Base-by-base conservation (phyloP, 92 coral and sea anemone species). In the Epizoanthus scotinus region DNA sequence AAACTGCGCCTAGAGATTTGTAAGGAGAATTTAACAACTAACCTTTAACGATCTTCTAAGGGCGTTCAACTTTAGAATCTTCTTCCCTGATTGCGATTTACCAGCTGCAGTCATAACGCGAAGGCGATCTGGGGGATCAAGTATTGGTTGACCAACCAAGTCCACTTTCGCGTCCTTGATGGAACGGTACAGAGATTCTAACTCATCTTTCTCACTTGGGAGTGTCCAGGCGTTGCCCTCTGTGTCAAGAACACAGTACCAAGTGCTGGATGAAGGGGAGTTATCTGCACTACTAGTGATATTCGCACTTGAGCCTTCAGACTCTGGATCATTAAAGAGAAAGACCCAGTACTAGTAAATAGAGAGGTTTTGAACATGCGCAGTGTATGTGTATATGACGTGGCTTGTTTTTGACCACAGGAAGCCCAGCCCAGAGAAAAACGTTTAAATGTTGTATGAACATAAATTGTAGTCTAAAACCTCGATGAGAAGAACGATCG, bases 41-140 rank as follows among this genome's bases (percentile, higher is more conserved):
- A 93, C 99, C 94, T 91, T 96, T 19, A 96, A 88, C 13, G 88
- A 78, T 79, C 97, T 90, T 64, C 82, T 85, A 55, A 96, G 88
- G 2, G 89, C 89, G 6, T 62, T 69, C 40, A 96, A 87, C 67
- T 83, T 85, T 62, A 93, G 73, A 50, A 89, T 54, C 29, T 84
- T 79, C 38, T 63, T 53, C 64, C 71, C 61, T 54, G 84, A 83
- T 29, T 73, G 63, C 20, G 78, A 71, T n/a, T 78, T 82, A 19
- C 90, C 82, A 34, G 74, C 90, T 26, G 63, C 13, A 14, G 98
- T 86, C 84, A 93, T 83, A 36, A 89, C 94, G 64, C 91, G 91
- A 65, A 90, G 75, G 38, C 94, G 82, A 36, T 86, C 91, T 36
- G 86, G 86, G 64, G 89, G 84, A 17, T 89, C 97, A 53, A 84